Evolutionary conservation across 2,888 invertebrate species (phyloP).

Genomic region (Cordilura impudica): DNA sequence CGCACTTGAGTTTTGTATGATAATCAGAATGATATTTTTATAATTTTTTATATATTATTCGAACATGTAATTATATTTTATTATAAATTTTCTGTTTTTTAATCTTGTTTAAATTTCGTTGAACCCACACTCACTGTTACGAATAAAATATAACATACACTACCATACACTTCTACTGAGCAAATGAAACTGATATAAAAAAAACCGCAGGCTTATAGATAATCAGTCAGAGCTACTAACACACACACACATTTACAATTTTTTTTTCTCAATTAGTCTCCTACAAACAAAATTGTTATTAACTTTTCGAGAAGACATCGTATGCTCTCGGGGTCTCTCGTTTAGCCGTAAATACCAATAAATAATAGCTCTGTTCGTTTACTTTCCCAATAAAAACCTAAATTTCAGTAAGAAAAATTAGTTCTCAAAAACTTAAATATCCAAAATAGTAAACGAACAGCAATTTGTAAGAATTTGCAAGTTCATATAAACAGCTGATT

Average conservation of each 20-base stretch:
- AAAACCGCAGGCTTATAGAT: background rate
- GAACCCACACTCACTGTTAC: background rate
- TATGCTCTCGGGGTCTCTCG: background rate
- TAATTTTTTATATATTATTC: background rate
- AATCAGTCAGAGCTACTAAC: background rate
- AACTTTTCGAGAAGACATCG: background rate
- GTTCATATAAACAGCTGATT: too few species aligned
- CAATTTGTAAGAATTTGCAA: too few species aligned
- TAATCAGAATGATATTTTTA: background rate
- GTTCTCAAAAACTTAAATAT: too few species aligned
- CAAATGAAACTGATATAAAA: conserved; percentile 18
- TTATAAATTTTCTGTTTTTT: background rate
- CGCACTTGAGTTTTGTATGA: background rate
- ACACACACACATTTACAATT: conserved; percentile 31
- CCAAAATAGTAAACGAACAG: too few species aligned
- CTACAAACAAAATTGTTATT: conserved; percentile 39
- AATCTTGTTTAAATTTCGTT: background rate
- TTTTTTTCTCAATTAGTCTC: conserved; percentile 3
- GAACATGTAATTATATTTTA: background rate
- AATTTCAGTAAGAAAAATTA: too few species aligned
- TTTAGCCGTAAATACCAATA: too few species aligned
- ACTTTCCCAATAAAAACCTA: too few species aligned
- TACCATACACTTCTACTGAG: background rate
- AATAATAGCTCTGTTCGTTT: too few species aligned
- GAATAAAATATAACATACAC: background rate